Evolutionary conservation across 1,140 invertebrate genomes (phyloP), one percentile per base, ranked within the genome.

Genomic region (Heliconius hermathena): DNA sequence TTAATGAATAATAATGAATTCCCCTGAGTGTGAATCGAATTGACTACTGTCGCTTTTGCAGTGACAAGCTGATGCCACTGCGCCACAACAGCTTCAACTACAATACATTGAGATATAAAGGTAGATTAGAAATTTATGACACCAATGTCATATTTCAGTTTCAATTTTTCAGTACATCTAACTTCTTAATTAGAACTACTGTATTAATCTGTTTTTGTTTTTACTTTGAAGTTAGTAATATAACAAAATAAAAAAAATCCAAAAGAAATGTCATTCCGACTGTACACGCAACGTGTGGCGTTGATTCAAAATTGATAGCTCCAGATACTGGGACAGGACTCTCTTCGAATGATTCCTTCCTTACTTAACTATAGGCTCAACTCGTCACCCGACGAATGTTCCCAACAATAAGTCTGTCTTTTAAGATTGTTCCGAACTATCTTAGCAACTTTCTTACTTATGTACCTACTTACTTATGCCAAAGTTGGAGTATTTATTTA

Each of bases 291-390:
- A 78, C 60, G 79, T 77, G 76, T 82, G 82, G 76, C 71, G 71
- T 78, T 87, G 82, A 87, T 85, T 82, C 60, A 81, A 71, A 83
- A 84, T 87, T 87, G 82, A 87, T 87, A 77, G 81, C 71, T 29
- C 75, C 26, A 74, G 74, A 66, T 73, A 52, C 79, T 52, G 36
- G 20, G 22, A 11, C 75, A 26, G 33, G 26, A 29, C 33, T 70
- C 16, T 41, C 33, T 54, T 6, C 18, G 41, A 66, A 49, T 76
- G 26, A 22, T 73, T 71, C 54, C 71, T 74, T 75, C 71, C 33
- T 70, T 71, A 79, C 66, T 72, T 74, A 71, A 73, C 18, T 77
- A 72, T 57, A 54, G 73, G 73, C 73, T 79, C 52, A 79, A 74
- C 38, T 74, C 33, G n/a, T 70, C 74, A 46, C 22, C 13, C 60